These are phyloP conservation scores for Propithecus coquereli DNA, from an alignment of 2,113 vertebrate genomes.

Conservation along the genomic window DNA sequence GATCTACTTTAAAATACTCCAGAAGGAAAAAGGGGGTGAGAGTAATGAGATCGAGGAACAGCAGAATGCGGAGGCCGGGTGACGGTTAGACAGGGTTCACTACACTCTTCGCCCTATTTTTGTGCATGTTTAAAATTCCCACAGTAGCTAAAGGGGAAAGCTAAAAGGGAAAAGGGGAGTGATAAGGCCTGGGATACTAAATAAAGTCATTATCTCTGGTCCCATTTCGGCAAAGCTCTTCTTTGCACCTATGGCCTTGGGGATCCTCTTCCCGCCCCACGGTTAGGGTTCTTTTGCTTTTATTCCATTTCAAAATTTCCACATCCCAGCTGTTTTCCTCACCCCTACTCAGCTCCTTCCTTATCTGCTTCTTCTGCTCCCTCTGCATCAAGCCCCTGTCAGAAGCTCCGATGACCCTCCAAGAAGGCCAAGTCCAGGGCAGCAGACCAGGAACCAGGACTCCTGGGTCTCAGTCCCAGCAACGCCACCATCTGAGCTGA, in stretches of 20 bases:
- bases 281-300: background rate
- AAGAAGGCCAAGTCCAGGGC: background rate
- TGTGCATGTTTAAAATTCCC: background rate
- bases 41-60: background rate
- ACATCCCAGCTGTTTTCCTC: background rate
- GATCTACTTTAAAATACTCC: background rate
- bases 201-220: too few relatives aligned
- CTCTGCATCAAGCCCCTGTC: background rate
- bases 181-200: background rate
- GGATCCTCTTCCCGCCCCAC: background rate
- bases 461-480: background rate
- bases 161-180: background rate
- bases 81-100: background rate
- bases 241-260: background rate
- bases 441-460: fast-evolving
- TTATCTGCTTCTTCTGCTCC: background rate
- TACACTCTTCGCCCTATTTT: background rate
- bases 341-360: background rate
- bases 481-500: background rate
- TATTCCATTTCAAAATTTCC: background rate
- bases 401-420: background rate
- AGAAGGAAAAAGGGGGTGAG: background rate
- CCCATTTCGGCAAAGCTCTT: background rate
- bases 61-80: background rate
- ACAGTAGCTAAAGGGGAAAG: background rate